Evolutionary conservation across 2,888 invertebrate species (phyloP).

Genomic region (Leptopterna dolabrata): DNA sequence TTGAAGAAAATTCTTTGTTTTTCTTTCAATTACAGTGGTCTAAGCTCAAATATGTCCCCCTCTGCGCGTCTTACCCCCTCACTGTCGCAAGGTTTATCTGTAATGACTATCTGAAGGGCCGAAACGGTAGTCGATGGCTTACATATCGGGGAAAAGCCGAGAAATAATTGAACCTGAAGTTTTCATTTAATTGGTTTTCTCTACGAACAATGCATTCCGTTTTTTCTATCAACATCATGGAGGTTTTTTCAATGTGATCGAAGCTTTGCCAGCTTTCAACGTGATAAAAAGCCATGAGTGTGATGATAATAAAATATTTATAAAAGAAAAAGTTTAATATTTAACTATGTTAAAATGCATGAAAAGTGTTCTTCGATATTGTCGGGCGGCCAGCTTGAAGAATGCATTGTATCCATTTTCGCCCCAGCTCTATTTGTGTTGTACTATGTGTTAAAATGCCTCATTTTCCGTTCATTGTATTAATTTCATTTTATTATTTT

Average conservation of each 20-base stretch:
- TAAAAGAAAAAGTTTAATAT: neutral
- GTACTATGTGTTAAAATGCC: slow-evolving; percentile 57
- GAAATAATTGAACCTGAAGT: neutral
- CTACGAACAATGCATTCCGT: slow-evolving; percentile 38
- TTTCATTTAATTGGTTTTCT: neutral
- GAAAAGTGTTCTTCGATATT: slow-evolving; percentile 40
- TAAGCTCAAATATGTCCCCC: neutral
- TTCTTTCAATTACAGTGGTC: neutral
- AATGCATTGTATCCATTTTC: slow-evolving; percentile 58
- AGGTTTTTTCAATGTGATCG: neutral
- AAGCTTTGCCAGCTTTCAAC: slow-evolving; percentile 42
- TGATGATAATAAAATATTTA: neutral
- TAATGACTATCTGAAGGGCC: neutral
- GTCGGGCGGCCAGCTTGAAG: slow-evolving; percentile 58
- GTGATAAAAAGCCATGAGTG: slow-evolving; percentile 9
- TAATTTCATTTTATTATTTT: neutral
- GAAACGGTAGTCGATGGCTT: neutral
- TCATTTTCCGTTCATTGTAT: slow-evolving; percentile 25
- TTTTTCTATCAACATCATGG: neutral
- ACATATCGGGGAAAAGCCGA: neutral
- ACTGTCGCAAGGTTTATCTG: neutral
- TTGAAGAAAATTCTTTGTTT: slow-evolving; percentile 66
- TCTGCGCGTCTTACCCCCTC: neutral
- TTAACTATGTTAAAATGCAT: slow-evolving; percentile 21
- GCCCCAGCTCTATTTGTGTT: slow-evolving; percentile 57